These are phyloP conservation scores for Acanthurus leucopareius DNA, from an alignment of 2,797 vertebrate species.

Conservation along the genomic window DNA sequence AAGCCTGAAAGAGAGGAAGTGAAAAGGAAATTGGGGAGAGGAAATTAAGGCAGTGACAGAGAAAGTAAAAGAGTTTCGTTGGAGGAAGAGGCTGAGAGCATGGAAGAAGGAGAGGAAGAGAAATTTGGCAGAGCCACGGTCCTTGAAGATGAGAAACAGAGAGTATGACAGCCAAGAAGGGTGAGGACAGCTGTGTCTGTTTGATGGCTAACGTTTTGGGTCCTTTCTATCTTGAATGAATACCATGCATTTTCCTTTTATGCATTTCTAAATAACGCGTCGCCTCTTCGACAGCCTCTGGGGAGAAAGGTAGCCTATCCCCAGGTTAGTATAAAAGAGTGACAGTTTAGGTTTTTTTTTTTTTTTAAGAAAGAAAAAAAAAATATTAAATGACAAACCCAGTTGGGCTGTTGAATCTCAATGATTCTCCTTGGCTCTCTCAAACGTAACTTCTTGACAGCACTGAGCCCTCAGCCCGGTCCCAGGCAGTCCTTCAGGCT, in stretches of 20 bases:
- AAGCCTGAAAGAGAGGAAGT: conserved; percentile 58
- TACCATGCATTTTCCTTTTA: conserved; percentile 43
- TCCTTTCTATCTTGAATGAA: conserved; percentile 64
- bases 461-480: conserved; percentile 58
- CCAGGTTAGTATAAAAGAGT: conserved; percentile 50
- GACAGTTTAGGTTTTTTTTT: conserved; percentile 46
- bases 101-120: conserved; percentile 63
- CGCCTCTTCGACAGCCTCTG: conserved; percentile 33
- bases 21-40: conserved; percentile 65
- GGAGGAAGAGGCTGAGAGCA: conserved; percentile 53
- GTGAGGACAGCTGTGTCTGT: conserved; percentile 70
- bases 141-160: conserved; percentile 73
- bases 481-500: conserved; percentile 65
- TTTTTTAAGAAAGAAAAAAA: conserved; percentile 31
- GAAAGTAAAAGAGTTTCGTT: conserved; percentile 56
- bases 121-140: conserved; percentile 59
- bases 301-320: conserved; percentile 50
- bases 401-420: conserved; percentile 74
- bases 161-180: conserved; percentile 64
- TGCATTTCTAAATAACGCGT: conserved; percentile 65
- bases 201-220: conserved; percentile 59
- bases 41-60: conserved; percentile 60
- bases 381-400: conserved; percentile 66
- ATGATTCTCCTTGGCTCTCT: conserved; percentile 69
- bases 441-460: conserved; percentile 69